These are phyloP conservation scores for Molorchus minor DNA, from an alignment of 2,888 invertebrate species.

Conservation along the genomic window DNA sequence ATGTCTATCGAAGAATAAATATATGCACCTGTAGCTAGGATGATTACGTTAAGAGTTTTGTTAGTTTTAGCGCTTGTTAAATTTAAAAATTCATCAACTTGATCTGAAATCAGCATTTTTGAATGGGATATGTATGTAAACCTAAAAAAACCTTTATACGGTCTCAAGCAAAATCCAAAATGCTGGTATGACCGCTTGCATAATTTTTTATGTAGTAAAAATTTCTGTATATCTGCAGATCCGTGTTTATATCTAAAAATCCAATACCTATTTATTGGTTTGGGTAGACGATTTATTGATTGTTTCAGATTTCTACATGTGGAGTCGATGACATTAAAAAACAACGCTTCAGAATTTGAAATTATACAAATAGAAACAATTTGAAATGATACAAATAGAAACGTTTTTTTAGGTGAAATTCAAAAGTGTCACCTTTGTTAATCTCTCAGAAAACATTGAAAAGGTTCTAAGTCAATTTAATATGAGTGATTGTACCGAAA, in stretches of 20 bases:
- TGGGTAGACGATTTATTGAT: conserved; percentile 39
- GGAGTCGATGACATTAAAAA: conserved; percentile 27
- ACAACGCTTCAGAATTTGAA: conserved; percentile 24
- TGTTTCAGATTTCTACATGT: conserved; percentile 27
- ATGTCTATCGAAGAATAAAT: too few species aligned
- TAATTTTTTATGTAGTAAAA: conserved; percentile 21
- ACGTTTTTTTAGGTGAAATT: conserved; percentile 36
- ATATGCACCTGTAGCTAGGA: too few species aligned
- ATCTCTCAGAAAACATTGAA: conserved; percentile 33
- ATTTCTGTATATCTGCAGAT: conserved; percentile 33
- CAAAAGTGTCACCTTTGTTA: conserved; percentile 21
- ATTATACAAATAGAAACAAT: conserved; percentile 37
- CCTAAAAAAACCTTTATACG: conserved; percentile 35
- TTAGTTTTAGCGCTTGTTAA: conserved; percentile 26
- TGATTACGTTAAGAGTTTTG: conserved; percentile 21
- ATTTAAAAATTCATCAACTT: conserved; percentile 26
- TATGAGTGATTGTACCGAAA: conserved; percentile 35
- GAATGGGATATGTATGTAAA: conserved; percentile 23
- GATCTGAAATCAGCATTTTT: conserved; percentile 40
- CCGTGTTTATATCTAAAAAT: conserved; percentile 41
- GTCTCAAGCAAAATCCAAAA: conserved; percentile 36
- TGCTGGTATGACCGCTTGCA: conserved; percentile 28
- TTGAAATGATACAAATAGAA: conserved; percentile 15
- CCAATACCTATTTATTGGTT: conserved; percentile 30
- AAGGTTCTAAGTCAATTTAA: conserved; percentile 35